phyloP scores from a whole-genome alignment of 2,113 vertebrate genomes.

The Craseonycteris thonglongyai region DNA sequence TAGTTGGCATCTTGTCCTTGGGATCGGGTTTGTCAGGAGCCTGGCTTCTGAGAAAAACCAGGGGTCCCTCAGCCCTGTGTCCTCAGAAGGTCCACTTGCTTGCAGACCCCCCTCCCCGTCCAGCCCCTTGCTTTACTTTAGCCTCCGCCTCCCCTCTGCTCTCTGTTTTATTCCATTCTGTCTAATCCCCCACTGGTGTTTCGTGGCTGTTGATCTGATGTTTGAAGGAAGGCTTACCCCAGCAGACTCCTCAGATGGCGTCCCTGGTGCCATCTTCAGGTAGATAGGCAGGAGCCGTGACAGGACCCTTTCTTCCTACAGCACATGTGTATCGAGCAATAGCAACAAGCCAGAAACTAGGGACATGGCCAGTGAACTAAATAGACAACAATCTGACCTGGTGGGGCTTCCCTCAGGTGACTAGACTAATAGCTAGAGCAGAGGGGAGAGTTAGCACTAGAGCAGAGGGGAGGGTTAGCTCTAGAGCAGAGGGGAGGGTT shows the following conservation, averaged over 20 bases:
- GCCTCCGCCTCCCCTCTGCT: not conserved
- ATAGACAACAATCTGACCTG: not conserved
- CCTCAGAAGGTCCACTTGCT: not conserved
- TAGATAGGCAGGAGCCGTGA: not conserved
- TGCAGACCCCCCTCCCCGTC: not conserved
- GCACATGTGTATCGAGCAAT: not conserved
- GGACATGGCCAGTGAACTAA: not conserved
- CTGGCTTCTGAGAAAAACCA: not conserved
- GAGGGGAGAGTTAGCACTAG: not conserved
- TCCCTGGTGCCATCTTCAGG: not conserved
- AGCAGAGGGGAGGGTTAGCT: too few relatives aligned
- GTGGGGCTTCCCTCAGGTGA: not conserved
- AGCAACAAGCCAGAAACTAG: not conserved
- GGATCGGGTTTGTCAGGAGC: not conserved
- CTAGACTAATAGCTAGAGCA: not conserved
- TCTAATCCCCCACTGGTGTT: not conserved
- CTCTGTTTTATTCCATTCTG: not conserved
- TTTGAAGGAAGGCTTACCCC: not conserved
- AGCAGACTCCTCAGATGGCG: not conserved
- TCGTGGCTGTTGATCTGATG: not conserved
- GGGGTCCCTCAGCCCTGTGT: not conserved
- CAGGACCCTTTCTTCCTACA: not conserved
- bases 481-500: not conserved
- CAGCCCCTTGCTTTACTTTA: not conserved
- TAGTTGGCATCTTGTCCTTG: not conserved